Evolutionary conservation across 1,140 invertebrate species (phyloP).

Genomic region (Bombus pyrosoma): DNA sequence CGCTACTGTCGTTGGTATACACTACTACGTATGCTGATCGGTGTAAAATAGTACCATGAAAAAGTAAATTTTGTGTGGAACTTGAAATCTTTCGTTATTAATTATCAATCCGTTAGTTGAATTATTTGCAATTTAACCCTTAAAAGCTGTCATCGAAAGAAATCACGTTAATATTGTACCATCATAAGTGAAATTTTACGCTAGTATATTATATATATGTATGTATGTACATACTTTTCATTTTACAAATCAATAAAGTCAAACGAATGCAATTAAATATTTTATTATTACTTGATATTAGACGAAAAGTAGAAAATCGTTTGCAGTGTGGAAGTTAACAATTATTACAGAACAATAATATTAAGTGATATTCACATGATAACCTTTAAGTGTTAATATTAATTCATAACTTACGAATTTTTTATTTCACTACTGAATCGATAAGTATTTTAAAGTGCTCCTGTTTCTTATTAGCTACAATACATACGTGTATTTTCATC

Average conservation of each 20-base stretch:
- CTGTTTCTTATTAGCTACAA: neutral
- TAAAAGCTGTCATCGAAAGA: neutral
- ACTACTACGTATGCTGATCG: conserved; percentile 7
- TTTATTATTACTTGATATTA: too few species aligned
- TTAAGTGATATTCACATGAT: neutral
- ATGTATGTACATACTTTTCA: too few species aligned
- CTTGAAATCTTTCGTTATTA: neutral
- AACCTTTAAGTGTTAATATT: neutral
- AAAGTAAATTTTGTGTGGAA: neutral
- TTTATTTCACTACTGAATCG: neutral
- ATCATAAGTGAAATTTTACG: too few species aligned
- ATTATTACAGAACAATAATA: too few species aligned
- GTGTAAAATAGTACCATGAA: neutral
- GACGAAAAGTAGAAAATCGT: neutral
- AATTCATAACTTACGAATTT: neutral
- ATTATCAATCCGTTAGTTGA: neutral
- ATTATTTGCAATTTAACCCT: neutral
- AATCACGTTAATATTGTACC: neutral
- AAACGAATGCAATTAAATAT: too few species aligned
- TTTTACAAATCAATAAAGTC: too few species aligned
- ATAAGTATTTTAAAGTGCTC: neutral
- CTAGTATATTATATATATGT: too few species aligned
- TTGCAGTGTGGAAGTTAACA: neutral
- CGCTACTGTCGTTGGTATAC: neutral
- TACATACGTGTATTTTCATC: neutral